Conservation (phyloP, 2,113 vertebrate species). For the Natator depressus region DNA sequence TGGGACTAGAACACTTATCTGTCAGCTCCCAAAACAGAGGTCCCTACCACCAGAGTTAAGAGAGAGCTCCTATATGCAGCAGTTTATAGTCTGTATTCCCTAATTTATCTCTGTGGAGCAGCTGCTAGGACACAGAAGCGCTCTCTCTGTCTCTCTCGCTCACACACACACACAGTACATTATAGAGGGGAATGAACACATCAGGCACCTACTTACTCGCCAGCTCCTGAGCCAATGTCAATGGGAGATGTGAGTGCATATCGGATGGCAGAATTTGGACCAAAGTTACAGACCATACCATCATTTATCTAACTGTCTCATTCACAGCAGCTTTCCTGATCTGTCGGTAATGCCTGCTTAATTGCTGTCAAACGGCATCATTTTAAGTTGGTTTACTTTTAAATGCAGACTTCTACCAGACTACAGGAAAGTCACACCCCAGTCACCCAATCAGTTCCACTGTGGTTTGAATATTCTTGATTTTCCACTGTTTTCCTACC, state of each 20-base stretch:
- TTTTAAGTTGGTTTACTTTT: not conserved
- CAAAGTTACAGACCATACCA: not conserved
- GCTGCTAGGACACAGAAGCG: too few species aligned
- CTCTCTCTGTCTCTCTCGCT: too few species aligned
- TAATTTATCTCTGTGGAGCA: not conserved
- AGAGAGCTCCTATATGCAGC: not conserved
- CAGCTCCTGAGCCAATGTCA: not conserved
- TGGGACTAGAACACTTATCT: not conserved
- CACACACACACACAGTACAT: not conserved
- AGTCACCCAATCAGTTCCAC: not conserved
- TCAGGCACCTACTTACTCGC: not conserved
- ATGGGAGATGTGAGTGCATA: not conserved
- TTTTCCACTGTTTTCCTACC: slow-evolving; percentile 30
- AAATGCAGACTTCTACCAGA: not conserved
- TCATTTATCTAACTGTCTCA: not conserved
- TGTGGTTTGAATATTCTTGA: slow-evolving; percentile 33
- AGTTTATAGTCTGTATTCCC: not conserved
- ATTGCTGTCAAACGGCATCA: not conserved
- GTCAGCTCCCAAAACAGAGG: not conserved
- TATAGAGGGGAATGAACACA: not conserved
- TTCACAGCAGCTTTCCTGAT: not conserved
- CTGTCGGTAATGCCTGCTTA: not conserved
- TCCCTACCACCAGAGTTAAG: not conserved
- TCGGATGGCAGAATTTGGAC: not conserved
- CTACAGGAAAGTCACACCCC: not conserved